Evolutionary conservation across 2,113 vertebrate genomes (phyloP).

Genomic region (Ophthalmolycus amberensis): DNA sequence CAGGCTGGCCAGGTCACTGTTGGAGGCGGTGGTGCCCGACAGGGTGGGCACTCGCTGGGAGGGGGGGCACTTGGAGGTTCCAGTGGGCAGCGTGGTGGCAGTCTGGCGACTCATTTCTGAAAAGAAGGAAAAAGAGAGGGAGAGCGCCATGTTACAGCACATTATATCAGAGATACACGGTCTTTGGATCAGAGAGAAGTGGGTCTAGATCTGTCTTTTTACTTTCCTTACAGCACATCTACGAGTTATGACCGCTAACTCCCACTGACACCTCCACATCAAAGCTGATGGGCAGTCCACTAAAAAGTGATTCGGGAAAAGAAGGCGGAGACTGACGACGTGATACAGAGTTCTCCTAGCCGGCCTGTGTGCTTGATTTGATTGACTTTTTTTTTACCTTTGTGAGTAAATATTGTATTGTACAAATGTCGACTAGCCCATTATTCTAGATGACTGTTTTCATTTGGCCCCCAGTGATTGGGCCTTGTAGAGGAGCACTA

Average conservation of each 20-base stretch:
- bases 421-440: background rate
- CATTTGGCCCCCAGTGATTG: background rate
- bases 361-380: too few species aligned
- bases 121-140: background rate
- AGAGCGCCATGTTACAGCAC: background rate
- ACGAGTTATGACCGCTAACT: background rate
- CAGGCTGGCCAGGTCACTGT: slow-evolving; percentile 98
- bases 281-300: background rate
- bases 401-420: background rate
- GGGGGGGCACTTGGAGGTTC: slow-evolving; percentile 98
- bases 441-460: background rate
- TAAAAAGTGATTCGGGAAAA: background rate
- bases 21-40: slow-evolving; percentile 98
- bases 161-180: background rate
- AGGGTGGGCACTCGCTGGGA: slow-evolving; percentile 97
- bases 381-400: background rate
- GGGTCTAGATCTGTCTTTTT: background rate
- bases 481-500: background rate
- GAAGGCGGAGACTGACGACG: background rate
- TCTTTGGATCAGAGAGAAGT: background rate
- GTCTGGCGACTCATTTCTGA: slow-evolving; percentile 99
- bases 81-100: slow-evolving; percentile 96
- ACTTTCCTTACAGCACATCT: background rate
- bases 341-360: background rate
- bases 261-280: background rate